Evolutionary conservation across 2,113 vertebrate genomes (phyloP).

Genomic region (Sturnira hondurensis): DNA sequence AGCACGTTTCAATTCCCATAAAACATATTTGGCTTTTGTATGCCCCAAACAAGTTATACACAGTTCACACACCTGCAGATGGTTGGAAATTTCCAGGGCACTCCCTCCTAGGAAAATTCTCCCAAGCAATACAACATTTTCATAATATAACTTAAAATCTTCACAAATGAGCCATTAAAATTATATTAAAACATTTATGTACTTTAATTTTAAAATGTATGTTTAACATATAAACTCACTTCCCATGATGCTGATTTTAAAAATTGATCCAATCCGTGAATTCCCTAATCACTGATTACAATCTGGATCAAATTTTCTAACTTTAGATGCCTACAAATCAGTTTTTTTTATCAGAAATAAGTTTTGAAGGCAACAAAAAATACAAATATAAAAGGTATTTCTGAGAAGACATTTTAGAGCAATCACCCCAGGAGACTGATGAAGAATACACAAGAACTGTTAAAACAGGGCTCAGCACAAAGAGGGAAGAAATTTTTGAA

Average conservation of each 20-base stretch:
- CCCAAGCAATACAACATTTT: not conserved
- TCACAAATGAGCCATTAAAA: conserved; percentile 46
- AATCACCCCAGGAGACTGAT: not conserved
- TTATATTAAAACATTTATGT: not conserved
- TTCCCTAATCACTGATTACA: not conserved
- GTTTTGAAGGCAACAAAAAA: conserved; percentile 10
- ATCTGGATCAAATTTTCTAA: not conserved
- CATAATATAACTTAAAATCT: conserved; percentile 8
- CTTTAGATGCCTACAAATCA: not conserved
- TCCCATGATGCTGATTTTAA: conserved; percentile 12
- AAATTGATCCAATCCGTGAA: not conserved
- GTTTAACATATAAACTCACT: conserved; percentile 17
- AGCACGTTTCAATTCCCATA: conserved; percentile 47
- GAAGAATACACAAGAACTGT: not conserved
- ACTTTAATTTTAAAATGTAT: not conserved
- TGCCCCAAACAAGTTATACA: conserved; percentile 31
- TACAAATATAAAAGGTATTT: not conserved
- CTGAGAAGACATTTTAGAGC: not conserved
- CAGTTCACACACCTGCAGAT: conserved; percentile 34
- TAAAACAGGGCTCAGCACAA: not conserved
- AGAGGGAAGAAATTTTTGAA: not conserved
- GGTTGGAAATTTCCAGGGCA: conserved; percentile 66
- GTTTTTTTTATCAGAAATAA: conserved; percentile 1
- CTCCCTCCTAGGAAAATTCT: conserved; percentile 24
- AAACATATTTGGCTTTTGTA: conserved; percentile 44